These are phyloP conservation scores for Miichthys miiuy DNA, from an alignment of 2,797 vertebrate species.

Conservation along the genomic window DNA sequence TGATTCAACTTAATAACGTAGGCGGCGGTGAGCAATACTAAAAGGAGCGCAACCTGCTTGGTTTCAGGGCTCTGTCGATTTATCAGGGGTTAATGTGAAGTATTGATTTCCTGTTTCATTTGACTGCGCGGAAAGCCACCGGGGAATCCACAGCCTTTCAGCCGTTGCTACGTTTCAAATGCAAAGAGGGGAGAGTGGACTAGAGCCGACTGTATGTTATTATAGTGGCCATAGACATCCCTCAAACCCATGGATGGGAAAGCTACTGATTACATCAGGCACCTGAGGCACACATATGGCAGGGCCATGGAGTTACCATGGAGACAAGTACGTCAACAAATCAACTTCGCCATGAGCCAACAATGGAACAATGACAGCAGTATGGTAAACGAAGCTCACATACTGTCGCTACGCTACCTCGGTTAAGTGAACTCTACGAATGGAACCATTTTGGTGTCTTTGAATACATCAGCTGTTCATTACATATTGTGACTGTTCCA, in stretches of 20 bases:
- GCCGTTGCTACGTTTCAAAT: conserved; percentile 36
- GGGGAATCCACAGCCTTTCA: conserved; percentile 53
- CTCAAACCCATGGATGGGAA: neutral
- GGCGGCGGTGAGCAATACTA: conserved; percentile 13
- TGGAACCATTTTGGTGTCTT: conserved; percentile 24
- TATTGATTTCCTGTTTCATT: conserved; percentile 76
- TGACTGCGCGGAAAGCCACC: conserved; percentile 52
- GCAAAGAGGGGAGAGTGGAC: conserved; percentile 34
- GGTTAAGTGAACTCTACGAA: conserved; percentile 14
- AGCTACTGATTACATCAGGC: conserved; percentile 32
- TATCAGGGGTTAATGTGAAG: conserved; percentile 64
- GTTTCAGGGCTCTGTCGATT: conserved; percentile 41
- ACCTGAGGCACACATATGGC: conserved; percentile 43
- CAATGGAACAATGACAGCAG: neutral
- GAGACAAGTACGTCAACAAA: conserved; percentile 35
- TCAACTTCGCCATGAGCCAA: conserved; percentile 21
- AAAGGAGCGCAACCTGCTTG: conserved; percentile 43
- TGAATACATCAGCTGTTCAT: conserved; percentile 33
- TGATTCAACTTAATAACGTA: conserved; percentile 49
- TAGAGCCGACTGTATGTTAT: conserved; percentile 14
- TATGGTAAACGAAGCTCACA: neutral
- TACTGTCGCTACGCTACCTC: neutral
- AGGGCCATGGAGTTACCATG: conserved; percentile 9
- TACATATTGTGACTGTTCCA: conserved; percentile 24
- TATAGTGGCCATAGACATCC: conserved; percentile 3